Evolutionary conservation across 2,113 vertebrate species (phyloP).

Genomic region (Triplophysa dalaica): DNA sequence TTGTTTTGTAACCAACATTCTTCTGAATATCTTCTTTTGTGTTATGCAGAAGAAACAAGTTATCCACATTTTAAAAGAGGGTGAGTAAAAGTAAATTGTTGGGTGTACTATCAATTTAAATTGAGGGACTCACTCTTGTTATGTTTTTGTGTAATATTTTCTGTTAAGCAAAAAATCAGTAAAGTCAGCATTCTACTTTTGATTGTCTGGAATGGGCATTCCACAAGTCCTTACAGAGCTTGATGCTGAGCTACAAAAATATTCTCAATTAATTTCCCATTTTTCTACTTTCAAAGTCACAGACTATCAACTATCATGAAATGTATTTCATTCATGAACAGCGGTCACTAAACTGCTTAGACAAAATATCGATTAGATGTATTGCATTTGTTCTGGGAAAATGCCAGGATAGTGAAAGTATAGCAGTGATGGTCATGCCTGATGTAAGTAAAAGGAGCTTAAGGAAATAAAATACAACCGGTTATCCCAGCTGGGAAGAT

Average conservation of each 20-base stretch:
- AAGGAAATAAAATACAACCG: conserved; percentile 15
- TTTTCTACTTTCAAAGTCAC: conserved; percentile 8
- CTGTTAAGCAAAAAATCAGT: too few relatives aligned
- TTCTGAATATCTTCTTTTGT: too few relatives aligned
- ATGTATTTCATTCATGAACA: background rate
- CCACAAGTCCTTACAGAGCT: background rate
- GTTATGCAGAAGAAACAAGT: too few relatives aligned
- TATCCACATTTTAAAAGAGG: too few relatives aligned
- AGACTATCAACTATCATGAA: background rate
- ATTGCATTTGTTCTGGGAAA: conserved; percentile 5
- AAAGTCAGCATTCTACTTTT: too few relatives aligned
- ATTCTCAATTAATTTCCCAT: conserved; percentile 13
- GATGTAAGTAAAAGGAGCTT: background rate
- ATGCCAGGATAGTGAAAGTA: background rate
- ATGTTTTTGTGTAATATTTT: too few relatives aligned
- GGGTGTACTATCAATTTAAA: too few relatives aligned
- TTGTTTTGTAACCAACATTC: too few relatives aligned
- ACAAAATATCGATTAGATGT: background rate
- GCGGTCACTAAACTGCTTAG: background rate
- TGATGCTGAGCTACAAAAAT: background rate
- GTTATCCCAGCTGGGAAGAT: conserved; percentile 40
- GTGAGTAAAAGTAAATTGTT: too few relatives aligned
- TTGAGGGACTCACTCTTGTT: too few relatives aligned
- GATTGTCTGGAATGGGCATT: background rate
- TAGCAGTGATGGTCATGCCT: conserved; percentile 17